phyloP scores from a whole-genome alignment of 1,140 invertebrate species.

The Megathymus violae region DNA sequence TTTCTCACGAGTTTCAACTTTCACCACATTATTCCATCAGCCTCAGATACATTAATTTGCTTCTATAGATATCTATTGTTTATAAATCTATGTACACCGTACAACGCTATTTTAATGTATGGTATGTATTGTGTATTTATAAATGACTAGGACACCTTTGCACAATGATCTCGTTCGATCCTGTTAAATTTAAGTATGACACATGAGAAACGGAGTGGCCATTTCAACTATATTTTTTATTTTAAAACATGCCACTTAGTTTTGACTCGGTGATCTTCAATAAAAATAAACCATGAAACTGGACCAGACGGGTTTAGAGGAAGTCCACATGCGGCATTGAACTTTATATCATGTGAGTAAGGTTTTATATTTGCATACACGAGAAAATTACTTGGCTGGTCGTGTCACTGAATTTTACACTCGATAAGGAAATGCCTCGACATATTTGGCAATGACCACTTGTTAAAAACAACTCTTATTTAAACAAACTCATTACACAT shows the following conservation, averaged over 20 bases:
- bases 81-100: background rate
- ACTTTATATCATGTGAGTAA: slow-evolving; percentile 53
- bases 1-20: slow-evolving; percentile 19
- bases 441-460: slow-evolving; percentile 75
- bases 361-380: slow-evolving; percentile 60
- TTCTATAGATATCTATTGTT: background rate
- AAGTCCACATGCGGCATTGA: slow-evolving; percentile 52
- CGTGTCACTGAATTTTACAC: slow-evolving; percentile 65
- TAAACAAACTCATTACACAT: background rate
- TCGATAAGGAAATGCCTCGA: slow-evolving; percentile 75
- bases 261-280: slow-evolving; percentile 7
- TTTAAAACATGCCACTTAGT: background rate
- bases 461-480: slow-evolving; percentile 35
- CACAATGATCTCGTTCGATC: too few species aligned
- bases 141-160: background rate
- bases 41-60: background rate
- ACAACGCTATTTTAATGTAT: too few species aligned
- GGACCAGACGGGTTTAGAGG: slow-evolving; percentile 59
- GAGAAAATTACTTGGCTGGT: slow-evolving; percentile 51
- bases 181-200: too few species aligned
- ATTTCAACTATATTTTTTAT: background rate
- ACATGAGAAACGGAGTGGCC: background rate
- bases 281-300: slow-evolving; percentile 52
- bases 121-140: too few species aligned
- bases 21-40: slow-evolving; percentile 13